Conservation (phyloP, 2,797 vertebrate species). For the Corythornis leucogaster region DNA sequence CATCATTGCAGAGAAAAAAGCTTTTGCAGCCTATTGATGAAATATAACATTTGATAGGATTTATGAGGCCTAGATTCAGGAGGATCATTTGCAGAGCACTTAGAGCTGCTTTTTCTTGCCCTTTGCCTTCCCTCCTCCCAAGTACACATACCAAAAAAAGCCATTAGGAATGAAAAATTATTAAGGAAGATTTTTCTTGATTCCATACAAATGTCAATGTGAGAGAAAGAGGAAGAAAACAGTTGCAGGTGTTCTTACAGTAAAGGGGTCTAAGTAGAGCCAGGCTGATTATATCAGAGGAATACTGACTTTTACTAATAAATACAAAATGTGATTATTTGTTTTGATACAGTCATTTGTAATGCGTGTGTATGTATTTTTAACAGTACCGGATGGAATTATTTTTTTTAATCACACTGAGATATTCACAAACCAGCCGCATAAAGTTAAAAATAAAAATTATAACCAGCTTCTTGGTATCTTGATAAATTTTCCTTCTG, state of each 20-base stretch:
- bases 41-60: constrained; percentile 83
- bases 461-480: constrained; percentile 50
- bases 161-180: constrained; percentile 82
- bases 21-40: constrained; percentile 82
- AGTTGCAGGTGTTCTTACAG: constrained; percentile 21
- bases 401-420: constrained; percentile 31
- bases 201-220: constrained; percentile 73
- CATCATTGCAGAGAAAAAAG: constrained; percentile 79
- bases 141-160: constrained; percentile 69
- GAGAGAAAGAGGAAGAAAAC: constrained; percentile 47
- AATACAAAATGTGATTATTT: constrained; percentile 49
- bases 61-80: constrained; percentile 82
- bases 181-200: constrained; percentile 74
- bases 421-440: constrained; percentile 36
- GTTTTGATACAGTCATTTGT: constrained; percentile 34
- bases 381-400: constrained; percentile 16
- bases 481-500: constrained; percentile 77
- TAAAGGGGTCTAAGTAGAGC: background rate
- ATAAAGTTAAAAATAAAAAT: constrained; percentile 62
- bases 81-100: constrained; percentile 86
- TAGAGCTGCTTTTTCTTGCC: constrained; percentile 80
- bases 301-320: constrained; percentile 21
- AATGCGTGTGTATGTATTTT: constrained; percentile 31
- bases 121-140: constrained; percentile 74
- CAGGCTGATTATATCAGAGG: background rate